Evolutionary conservation across 2,888 invertebrate genomes (phyloP).

Genomic region (Thecophora atra): DNA sequence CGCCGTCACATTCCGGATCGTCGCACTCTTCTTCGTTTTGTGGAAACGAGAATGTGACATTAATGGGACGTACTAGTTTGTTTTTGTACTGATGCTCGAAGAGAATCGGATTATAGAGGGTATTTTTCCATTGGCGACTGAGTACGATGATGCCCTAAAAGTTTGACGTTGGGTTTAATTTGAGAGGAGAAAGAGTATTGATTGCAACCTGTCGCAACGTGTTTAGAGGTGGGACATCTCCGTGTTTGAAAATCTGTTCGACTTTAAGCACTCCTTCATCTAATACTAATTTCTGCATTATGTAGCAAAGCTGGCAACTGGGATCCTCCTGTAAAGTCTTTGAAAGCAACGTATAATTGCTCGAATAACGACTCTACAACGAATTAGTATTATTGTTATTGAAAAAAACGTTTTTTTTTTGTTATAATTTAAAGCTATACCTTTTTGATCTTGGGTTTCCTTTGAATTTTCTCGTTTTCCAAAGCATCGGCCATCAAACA

Average conservation of each 20-base stretch:
- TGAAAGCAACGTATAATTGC: constrained; percentile 85
- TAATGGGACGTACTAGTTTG: constrained; percentile 82
- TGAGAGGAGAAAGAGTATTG: too few relatives aligned
- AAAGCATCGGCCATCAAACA: constrained; percentile 95
- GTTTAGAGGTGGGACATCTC: constrained; percentile 86
- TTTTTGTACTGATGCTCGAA: constrained; percentile 90
- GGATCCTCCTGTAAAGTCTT: constrained; percentile 95
- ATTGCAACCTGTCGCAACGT: constrained; percentile 81
- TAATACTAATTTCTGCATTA: constrained; percentile 84
- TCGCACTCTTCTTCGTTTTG: constrained; percentile 76
- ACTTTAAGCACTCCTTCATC: constrained; percentile 80
- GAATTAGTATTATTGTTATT: constrained; percentile 2
- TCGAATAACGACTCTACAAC: constrained; percentile 82
- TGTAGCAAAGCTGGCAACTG: constrained; percentile 90
- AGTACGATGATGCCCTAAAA: constrained; percentile 92
- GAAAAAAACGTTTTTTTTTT: background rate
- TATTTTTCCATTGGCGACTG: constrained; percentile 96
- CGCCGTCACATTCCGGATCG: constrained; percentile 65
- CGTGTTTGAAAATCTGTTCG: constrained; percentile 83
- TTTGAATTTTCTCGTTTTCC: constrained; percentile 80
- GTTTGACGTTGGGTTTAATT: constrained; percentile 13
- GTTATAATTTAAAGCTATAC: constrained; percentile 47
- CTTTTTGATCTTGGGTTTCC: constrained; percentile 64
- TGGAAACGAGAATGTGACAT: constrained; percentile 88
- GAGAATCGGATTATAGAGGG: constrained; percentile 89